Evolutionary conservation across 2,888 invertebrate species (phyloP).

Genomic region (Icerya purchasi): DNA sequence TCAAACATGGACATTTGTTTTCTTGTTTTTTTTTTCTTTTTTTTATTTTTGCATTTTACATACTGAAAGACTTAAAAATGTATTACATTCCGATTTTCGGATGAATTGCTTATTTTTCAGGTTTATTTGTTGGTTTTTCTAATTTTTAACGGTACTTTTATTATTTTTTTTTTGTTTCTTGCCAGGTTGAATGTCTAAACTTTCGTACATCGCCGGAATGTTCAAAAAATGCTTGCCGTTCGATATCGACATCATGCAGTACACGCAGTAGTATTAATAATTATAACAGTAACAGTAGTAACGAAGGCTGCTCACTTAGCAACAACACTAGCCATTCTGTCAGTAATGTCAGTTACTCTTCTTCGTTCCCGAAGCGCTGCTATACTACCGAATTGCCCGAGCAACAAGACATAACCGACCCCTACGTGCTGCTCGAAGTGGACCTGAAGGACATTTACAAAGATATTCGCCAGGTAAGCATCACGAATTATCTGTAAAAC

Average conservation of each 20-base stretch:
- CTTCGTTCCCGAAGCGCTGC: slow-evolving; percentile 2
- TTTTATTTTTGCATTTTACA: too few species aligned
- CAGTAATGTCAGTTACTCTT: too few species aligned
- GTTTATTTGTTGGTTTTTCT: too few species aligned
- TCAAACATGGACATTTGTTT: too few species aligned
- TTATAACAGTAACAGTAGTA: neutral
- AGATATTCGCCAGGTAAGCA: slow-evolving; percentile 59
- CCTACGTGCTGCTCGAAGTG: slow-evolving; percentile 63
- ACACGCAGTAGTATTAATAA: neutral
- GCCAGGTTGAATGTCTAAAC: neutral
- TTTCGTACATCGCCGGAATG: neutral
- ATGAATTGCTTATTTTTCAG: too few species aligned
- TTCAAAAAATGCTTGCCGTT: neutral
- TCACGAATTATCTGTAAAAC: neutral
- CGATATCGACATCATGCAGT: neutral
- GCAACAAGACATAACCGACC: slow-evolving; percentile 47
- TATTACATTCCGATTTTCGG: too few species aligned
- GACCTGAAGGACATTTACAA: slow-evolving; percentile 70
- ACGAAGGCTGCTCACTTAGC: too few species aligned
- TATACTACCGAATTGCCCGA: slow-evolving; percentile 30
- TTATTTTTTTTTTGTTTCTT: too few species aligned
- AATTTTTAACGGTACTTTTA: too few species aligned
- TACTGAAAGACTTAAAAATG: too few species aligned
- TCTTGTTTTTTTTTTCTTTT: too few species aligned
- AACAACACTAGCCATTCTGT: too few species aligned